phyloP scores from a whole-genome alignment of 2,797 vertebrate genomes.

The Melanotaenia maccullochi region DNA sequence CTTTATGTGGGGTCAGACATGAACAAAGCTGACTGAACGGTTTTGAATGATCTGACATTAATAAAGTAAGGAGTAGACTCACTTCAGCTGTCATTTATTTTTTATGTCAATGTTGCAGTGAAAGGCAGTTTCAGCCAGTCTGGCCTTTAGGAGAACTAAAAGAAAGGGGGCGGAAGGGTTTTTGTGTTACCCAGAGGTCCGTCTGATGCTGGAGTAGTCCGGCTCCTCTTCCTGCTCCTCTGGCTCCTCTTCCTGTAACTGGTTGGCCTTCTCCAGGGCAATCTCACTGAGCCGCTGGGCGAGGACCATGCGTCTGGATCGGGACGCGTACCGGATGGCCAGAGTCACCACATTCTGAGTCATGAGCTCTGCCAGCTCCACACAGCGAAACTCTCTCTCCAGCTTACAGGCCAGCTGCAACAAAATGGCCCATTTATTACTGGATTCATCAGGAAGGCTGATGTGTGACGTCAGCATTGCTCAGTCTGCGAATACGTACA shows the following conservation, averaged over 20 bases:
- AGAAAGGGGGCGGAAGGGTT: neutral
- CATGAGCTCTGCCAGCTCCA: constrained; percentile 95
- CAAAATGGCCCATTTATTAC: neutral
- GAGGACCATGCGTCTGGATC: constrained; percentile 87
- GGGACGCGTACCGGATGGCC: constrained; percentile 94
- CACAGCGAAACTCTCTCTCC: constrained; percentile 93
- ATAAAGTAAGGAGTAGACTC: too few relatives aligned
- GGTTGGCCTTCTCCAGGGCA: constrained; percentile 87
- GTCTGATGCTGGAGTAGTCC: constrained; percentile 70
- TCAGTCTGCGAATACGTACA: constrained; percentile 80
- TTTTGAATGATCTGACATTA: too few relatives aligned
- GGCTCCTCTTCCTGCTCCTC: constrained; percentile 78
- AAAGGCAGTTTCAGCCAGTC: too few relatives aligned
- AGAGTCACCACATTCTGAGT: constrained; percentile 88
- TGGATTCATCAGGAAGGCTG: neutral
- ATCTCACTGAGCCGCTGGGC: constrained; percentile 91
- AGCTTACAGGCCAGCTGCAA: constrained; percentile 93
- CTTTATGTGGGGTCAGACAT: too few relatives aligned
- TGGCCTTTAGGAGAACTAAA: too few relatives aligned
- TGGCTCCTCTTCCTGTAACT: constrained; percentile 64
- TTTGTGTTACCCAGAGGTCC: constrained; percentile 78
- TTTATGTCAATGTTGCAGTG: too few relatives aligned
- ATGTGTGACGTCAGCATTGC: neutral
- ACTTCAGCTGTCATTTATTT: too few relatives aligned
- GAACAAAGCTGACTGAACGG: too few relatives aligned